A percentile compares a stretch with the other conserved stretches of the same genome.
phyloP scores from a whole-genome alignment of 2,888 invertebrate species.

The Darwinula stevensoni region DNA sequence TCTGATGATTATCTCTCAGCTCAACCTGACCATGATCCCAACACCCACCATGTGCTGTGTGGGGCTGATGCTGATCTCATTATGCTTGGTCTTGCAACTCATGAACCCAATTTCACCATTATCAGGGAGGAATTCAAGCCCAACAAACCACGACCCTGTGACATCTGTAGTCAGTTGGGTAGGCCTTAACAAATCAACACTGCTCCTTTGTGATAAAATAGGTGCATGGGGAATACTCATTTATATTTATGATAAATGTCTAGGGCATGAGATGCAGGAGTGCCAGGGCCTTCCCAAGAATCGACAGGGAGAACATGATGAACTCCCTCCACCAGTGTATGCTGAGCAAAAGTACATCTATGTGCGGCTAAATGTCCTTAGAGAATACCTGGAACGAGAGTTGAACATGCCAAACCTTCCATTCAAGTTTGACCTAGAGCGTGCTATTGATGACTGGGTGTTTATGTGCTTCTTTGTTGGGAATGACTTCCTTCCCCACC shows the following conservation, averaged over 20 bases:
- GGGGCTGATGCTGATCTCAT: slow-evolving; percentile 96
- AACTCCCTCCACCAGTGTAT: slow-evolving; percentile 18
- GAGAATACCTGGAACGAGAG: slow-evolving; percentile 76
- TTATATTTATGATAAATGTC: slow-evolving; percentile 8
- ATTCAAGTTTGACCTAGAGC: slow-evolving; percentile 75
- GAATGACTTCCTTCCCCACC: slow-evolving; percentile 91
- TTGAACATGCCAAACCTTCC: slow-evolving; percentile 70
- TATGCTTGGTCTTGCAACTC: slow-evolving; percentile 92
- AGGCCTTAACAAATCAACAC: no score
- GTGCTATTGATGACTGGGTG: slow-evolving; percentile 91
- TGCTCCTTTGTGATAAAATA: not conserved
- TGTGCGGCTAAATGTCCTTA: slow-evolving; percentile 62
- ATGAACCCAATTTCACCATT: slow-evolving; percentile 96
- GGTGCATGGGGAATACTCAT: not conserved
- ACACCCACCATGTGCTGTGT: slow-evolving; percentile 87
- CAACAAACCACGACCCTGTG: slow-evolving; percentile 80
- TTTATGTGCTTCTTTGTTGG: slow-evolving; percentile 98
- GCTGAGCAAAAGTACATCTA: slow-evolving; percentile 65
- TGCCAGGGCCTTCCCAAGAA: slow-evolving; percentile 41
- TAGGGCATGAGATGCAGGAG: slow-evolving; percentile 78
- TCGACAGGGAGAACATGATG: slow-evolving; percentile 23
- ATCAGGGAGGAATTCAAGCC: slow-evolving; percentile 96
- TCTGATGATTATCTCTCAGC: slow-evolving; percentile 23
- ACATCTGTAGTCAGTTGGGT: slow-evolving; percentile 47
- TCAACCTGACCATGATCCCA: slow-evolving; percentile 84